Base-by-base conservation (phyloP, 1,140 invertebrate genomes). In the Caligus rogercresseyi region DNA sequence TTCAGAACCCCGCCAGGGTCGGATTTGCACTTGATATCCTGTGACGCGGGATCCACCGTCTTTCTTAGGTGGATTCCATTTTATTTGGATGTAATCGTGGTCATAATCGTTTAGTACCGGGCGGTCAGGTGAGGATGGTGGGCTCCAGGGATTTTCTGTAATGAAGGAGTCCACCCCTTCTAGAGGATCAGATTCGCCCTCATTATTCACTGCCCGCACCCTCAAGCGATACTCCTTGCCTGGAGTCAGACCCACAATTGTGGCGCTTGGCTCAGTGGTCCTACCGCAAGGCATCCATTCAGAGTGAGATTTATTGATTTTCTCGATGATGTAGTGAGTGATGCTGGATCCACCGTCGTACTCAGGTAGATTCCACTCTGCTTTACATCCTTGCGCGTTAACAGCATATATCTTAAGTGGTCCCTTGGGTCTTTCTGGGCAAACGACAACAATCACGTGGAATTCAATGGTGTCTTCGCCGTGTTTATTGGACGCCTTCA, bases 141-240 rank as follows among this genome's bases (percentile, higher is more conserved):
- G 86, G 74, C 94, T 89, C 72, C 89, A 98, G 68, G 92, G 92
- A 87, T 98, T 95, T 75, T 97, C 97, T 16, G 94, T 93, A 66
- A 95, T 79, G 65, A 95, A 89, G 16, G 86, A 81, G 66, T 89
- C 81, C 52, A 89, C 84, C 2, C 89, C 87, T 66, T 85, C 83
- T 51, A 98, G 74, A n/a, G 91, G 91, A 70, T 93, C 89, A 1
- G 91, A 94, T 71, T 88, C 86, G 19, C 94, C 94, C 74, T 96
- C 89, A 58, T 85, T 82, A 72, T 98, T 98, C 1, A 96, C 90
- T 61, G 94, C 94, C 13, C 83, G 80, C 0, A 98, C 91, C 52
- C 93, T 79, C 80, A 98, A 97, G 76, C 94, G 92, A 74, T 98
- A 98, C 72, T 95, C 89, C 68, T 97, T 88, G 52, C 80, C 90